phyloP scores from a whole-genome alignment of 2,797 vertebrate species.

The Gephyroberyx darwinii region DNA sequence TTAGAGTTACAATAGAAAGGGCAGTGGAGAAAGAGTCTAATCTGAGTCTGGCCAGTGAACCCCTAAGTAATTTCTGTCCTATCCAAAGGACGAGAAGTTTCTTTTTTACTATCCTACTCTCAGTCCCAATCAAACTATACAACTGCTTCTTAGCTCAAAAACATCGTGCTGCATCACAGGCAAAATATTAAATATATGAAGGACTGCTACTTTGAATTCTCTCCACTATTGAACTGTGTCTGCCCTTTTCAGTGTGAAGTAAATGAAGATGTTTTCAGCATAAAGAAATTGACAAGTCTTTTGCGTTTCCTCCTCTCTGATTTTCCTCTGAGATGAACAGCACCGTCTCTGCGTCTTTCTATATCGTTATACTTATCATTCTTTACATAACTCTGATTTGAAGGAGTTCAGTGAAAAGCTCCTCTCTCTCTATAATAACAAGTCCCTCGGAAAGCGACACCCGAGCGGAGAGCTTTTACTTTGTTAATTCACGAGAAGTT shows the following conservation, averaged over 20 bases:
- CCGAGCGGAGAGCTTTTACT: slow-evolving; percentile 55
- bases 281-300: slow-evolving; percentile 25
- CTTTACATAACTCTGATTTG: slow-evolving; percentile 17
- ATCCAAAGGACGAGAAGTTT: slow-evolving; percentile 4
- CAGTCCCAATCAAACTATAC: slow-evolving; percentile 4
- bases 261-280: slow-evolving; percentile 23
- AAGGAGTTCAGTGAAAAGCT: slow-evolving; percentile 51
- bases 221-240: background rate
- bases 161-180: background rate
- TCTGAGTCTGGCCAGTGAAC: slow-evolving; percentile 3
- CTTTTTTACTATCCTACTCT: background rate
- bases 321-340: slow-evolving; percentile 30
- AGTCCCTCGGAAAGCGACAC: slow-evolving; percentile 34
- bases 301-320: slow-evolving; percentile 15
- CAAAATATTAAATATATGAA: slow-evolving; percentile 25
- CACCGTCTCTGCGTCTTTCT: slow-evolving; percentile 13
- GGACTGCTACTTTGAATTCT: slow-evolving; percentile 3
- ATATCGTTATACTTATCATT: slow-evolving; percentile 16
- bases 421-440: slow-evolving; percentile 31
- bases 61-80: slow-evolving; percentile 1
- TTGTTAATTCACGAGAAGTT: slow-evolving; percentile 63
- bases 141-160: background rate
- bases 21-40: background rate
- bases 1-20: background rate
- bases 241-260: slow-evolving; percentile 7